phyloP scores from a whole-genome alignment of 2,888 invertebrate species.

The Linnaemya tessellans region DNA sequence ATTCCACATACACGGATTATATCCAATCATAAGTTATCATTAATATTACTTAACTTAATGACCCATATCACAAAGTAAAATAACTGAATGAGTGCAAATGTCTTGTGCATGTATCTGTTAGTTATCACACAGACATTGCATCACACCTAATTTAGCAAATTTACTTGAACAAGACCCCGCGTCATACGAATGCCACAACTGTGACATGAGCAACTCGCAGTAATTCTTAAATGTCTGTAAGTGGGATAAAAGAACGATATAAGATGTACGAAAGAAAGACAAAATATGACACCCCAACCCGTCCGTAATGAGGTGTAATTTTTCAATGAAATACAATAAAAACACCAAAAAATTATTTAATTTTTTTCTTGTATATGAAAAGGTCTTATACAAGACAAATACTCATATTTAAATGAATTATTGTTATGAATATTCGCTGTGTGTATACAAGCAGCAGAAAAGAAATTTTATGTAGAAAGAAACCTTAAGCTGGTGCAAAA shows the following conservation, averaged over 20 bases:
- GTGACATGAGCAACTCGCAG: neutral
- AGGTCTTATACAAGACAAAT: constrained; percentile 47
- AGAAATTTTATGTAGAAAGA: neutral
- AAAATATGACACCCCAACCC: constrained; percentile 13
- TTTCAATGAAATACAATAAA: constrained; percentile 52
- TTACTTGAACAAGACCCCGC: neutral
- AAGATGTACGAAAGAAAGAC: neutral
- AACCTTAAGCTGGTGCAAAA: constrained; percentile 53
- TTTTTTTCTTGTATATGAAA: neutral
- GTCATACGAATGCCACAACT: too few relatives aligned
- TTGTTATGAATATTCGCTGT: constrained; percentile 9
- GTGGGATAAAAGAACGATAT: neutral
- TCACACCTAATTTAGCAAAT: constrained; percentile 36
- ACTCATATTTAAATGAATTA: constrained; percentile 29
- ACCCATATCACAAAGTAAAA: constrained; percentile 39
- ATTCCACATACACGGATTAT: neutral
- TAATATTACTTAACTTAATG: constrained; percentile 37
- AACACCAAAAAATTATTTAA: neutral
- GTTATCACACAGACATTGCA: constrained; percentile 12
- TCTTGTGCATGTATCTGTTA: neutral
- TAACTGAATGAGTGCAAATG: neutral
- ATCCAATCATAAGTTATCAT: neutral
- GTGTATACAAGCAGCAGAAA: neutral
- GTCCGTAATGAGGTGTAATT: constrained; percentile 62
- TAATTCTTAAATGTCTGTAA: neutral